Evolutionary conservation across 2,888 invertebrate genomes (phyloP).

Genomic region (Parelbella ahira): DNA sequence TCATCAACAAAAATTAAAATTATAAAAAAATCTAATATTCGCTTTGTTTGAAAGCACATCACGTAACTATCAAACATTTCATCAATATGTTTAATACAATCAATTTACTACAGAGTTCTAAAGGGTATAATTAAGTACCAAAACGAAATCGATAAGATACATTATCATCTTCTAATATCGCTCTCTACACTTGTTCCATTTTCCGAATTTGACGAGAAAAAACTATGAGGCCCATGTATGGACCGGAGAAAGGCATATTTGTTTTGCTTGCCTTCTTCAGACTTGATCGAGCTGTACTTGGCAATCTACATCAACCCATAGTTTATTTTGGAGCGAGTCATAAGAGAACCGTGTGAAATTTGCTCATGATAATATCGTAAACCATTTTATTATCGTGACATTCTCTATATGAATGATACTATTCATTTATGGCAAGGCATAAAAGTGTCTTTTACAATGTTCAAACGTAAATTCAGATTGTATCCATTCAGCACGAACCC

Average conservation of each 20-base stretch:
- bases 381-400: too few relatives aligned
- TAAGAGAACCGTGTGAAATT: constrained; percentile 10
- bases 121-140: not conserved
- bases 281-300: constrained; percentile 25
- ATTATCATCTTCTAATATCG: constrained; percentile 2
- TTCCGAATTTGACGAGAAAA: constrained; percentile 23
- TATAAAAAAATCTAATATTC: too few relatives aligned
- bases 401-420: too few relatives aligned
- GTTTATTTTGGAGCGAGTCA: constrained; percentile 6
- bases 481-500: too few relatives aligned
- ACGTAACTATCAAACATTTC: too few relatives aligned
- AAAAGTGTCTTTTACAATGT: too few relatives aligned
- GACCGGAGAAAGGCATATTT: constrained; percentile 28
- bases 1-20: too few relatives aligned
- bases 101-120: too few relatives aligned
- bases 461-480: too few relatives aligned
- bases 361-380: not conserved
- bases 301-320: constrained; percentile 12
- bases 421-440: too few relatives aligned
- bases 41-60: too few relatives aligned
- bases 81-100: too few relatives aligned
- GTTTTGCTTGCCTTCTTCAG: constrained; percentile 29
- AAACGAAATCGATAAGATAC: constrained; percentile 11
- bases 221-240: constrained; percentile 26
- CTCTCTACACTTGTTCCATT: constrained; percentile 18